These are phyloP conservation scores for Tretioscincus oriximinensis DNA, from an alignment of 2,113 vertebrate genomes.

Conservation along the genomic window DNA sequence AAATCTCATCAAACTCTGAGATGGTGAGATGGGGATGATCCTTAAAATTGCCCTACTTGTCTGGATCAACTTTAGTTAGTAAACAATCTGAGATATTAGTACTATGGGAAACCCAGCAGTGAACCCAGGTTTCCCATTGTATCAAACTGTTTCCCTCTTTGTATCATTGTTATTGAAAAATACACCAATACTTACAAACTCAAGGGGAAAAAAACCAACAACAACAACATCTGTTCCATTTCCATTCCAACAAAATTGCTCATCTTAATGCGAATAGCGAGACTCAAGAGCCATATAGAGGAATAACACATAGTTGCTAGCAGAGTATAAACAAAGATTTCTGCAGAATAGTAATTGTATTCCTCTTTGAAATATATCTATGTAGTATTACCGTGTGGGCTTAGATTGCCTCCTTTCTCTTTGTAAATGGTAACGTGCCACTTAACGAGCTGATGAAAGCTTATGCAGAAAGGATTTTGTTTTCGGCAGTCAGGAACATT, in stretches of 20 bases:
- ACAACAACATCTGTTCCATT: not conserved
- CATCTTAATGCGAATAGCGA: not conserved
- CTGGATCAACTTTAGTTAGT: too few species aligned
- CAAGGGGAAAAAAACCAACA: not conserved
- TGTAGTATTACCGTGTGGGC: not conserved
- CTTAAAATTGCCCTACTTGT: too few species aligned
- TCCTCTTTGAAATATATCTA: not conserved
- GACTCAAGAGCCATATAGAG: not conserved
- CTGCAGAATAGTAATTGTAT: not conserved
- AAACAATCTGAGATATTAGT: too few species aligned
- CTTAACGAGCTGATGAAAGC: rapidly evolving
- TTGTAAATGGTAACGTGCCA: not conserved
- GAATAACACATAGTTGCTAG: not conserved
- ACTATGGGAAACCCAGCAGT: too few species aligned
- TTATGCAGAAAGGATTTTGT: not conserved
- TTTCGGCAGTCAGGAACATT: not conserved
- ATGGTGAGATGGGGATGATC: too few species aligned
- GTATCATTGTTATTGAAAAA: too few species aligned
- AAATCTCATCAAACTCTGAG: too few species aligned
- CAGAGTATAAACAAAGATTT: not conserved
- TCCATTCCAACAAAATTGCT: not conserved
- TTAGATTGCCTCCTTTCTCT: too few species aligned
- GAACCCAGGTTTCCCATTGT: too few species aligned
- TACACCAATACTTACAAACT: too few species aligned
- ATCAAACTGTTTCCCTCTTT: too few species aligned